Percentiles rank a stretch among this genome's conserved stretches.
phyloP scores from a whole-genome alignment of 92 coral and sea anemone genomes.

The Palythoa caribaeorum region DNA sequence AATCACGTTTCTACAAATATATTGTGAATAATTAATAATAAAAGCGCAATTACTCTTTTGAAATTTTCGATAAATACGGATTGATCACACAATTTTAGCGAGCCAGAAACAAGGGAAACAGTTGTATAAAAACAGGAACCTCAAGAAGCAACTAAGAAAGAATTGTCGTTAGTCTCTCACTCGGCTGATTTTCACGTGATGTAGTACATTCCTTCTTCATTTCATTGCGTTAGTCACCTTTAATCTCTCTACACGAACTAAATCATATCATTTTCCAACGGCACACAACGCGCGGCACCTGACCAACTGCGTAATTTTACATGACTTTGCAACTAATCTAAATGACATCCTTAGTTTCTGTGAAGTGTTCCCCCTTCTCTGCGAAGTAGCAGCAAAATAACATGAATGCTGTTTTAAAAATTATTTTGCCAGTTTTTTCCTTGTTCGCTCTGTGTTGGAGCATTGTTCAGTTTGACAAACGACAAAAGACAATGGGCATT shows the following conservation, averaged over 20 bases:
- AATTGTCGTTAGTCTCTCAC: not conserved
- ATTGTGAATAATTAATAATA: too few relatives aligned
- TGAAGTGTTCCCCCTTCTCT: not conserved
- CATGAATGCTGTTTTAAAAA: slow-evolving; percentile 22
- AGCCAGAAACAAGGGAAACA: too few relatives aligned
- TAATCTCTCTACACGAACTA: not conserved
- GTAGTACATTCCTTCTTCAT: not conserved
- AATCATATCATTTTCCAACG: not conserved
- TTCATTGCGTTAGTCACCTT: not conserved
- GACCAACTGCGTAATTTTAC: not conserved
- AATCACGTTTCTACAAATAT: too few relatives aligned
- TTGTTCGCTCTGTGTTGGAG: slow-evolving; percentile 4
- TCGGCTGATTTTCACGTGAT: not conserved
- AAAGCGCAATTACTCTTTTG: too few relatives aligned
- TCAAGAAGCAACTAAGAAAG: too few relatives aligned
- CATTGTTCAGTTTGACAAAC: slow-evolving; percentile 30
- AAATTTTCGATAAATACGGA: too few relatives aligned
- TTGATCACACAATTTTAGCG: too few relatives aligned
- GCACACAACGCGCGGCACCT: not conserved
- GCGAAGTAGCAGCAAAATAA: not conserved
- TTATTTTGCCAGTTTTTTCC: not conserved
- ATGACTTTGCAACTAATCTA: not conserved
- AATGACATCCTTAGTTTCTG: not conserved
- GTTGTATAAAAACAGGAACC: too few relatives aligned
- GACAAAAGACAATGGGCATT: not conserved